phyloP scores from a whole-genome alignment of 1,140 invertebrate genomes.

The Drosophila navojoa region DNA sequence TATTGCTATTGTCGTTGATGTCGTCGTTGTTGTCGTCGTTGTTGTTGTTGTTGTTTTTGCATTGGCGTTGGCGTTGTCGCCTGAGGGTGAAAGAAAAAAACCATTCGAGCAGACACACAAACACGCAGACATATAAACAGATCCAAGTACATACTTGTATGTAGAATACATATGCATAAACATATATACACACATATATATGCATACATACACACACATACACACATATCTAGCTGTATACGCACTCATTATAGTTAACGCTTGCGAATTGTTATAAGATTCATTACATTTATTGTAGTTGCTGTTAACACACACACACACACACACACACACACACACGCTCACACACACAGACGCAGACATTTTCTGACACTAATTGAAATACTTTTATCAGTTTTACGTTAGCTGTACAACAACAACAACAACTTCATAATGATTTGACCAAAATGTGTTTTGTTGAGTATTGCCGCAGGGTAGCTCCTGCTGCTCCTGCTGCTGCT shows the following conservation, averaged over 20 bases:
- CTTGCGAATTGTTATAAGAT: slow-evolving; percentile 74
- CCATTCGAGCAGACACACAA: slow-evolving; percentile 70
- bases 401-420: slow-evolving; percentile 21
- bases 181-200: slow-evolving; percentile 47
- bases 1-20: slow-evolving; percentile 42
- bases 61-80: slow-evolving; percentile 79
- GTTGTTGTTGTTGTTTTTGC: slow-evolving; percentile 34
- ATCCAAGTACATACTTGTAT: not conserved
- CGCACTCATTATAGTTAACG: slow-evolving; percentile 30
- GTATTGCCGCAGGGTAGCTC: slow-evolving; percentile 6
- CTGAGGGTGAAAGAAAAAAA: slow-evolving; percentile 77
- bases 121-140: slow-evolving; percentile 26
- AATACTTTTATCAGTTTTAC: slow-evolving; percentile 77
- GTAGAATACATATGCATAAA: slow-evolving; percentile 14
- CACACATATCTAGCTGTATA: slow-evolving; percentile 13
- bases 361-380: slow-evolving; percentile 76
- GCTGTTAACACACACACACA: slow-evolving; percentile 38
- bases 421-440: slow-evolving; percentile 6
- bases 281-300: slow-evolving; percentile 56
- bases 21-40: slow-evolving; percentile 23
- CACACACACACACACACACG: slow-evolving; percentile 8
- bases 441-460: slow-evolving; percentile 23
- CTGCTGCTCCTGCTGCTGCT: not conserved
- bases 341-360: slow-evolving; percentile 11
- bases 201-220: not conserved